Base-by-base conservation (phyloP, 2,797 vertebrate species). In the Channa striata region DNA sequence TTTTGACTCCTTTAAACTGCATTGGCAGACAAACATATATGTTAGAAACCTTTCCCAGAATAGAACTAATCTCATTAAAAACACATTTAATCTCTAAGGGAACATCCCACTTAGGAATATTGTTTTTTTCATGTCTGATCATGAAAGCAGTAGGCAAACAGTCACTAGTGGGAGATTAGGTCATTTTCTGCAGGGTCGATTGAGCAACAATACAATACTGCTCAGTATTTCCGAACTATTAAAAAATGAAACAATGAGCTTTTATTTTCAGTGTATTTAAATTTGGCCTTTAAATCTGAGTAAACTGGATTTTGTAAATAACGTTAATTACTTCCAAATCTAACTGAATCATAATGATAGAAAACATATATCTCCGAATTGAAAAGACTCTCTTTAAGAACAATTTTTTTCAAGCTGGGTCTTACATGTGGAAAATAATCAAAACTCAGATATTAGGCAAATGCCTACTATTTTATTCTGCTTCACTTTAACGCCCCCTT, bases 11-110 rank as follows among this genome's bases (percentile, higher is more conserved):
- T 42, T 0, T 39, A 53, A 43, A 44, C 11, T 7, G 3, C 12
- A 21, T 50, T 33, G 21, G 37, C 52, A 34, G 36, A 61, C 69
- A 78, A 84, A 66, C 44, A 52, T 13, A 14, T n/a, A 30, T 30
- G 25, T 30, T 30, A 30, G 25, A 30, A 8, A 53, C 11, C 8
- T 8, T 11, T 8, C 23, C 14, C 12, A 25, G 19, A 47, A 39
- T 2, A 4, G 0, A 62, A 43, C 48, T 39, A 13, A 36, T 43
- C 3, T 19, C 13, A 30, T n/a, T 5, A 16, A 53, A 17, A 43
- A 39, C 51, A 36, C 3, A 36, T 20, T 20, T 16, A 2, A 46
- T 47, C 5, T 12, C 9, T 20, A 43, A 69, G 4, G 43, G 9
- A 48, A 58, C 7, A 0, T n/a, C 8, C 20, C 12, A 33, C 25